phyloP scores from a whole-genome alignment of 1,140 invertebrate genomes.

The Neuroterus valhalla region DNA sequence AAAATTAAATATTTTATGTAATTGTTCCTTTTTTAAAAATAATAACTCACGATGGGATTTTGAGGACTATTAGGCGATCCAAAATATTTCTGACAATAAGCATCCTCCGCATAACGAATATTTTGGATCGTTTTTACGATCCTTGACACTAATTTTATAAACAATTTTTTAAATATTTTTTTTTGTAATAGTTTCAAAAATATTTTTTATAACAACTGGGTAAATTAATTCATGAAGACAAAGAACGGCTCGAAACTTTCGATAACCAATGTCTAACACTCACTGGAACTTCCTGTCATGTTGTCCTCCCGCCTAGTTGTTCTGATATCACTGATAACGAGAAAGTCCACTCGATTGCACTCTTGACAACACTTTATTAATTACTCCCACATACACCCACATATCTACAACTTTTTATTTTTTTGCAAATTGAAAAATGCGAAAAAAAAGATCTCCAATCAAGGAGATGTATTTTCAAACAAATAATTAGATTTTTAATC shows the following conservation, averaged over 20 bases:
- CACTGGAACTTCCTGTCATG: constrained; percentile 46
- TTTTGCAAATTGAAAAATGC: no score
- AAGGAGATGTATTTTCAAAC: no score
- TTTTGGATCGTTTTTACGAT: constrained; percentile 19
- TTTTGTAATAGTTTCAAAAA: not conserved
- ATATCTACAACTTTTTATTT: not conserved
- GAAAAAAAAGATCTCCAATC: no score
- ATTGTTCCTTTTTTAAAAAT: not conserved
- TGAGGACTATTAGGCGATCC: constrained; percentile 19
- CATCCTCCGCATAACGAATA: not conserved
- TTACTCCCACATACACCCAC: constrained; percentile 39
- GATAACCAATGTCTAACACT: constrained; percentile 49
- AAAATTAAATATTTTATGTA: not conserved
- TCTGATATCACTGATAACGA: constrained; percentile 57
- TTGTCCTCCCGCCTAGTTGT: constrained; percentile 48
- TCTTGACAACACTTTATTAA: constrained; percentile 56
- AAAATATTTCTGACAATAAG: constrained; percentile 1
- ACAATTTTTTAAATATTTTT: constrained; percentile 10
- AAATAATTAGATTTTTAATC: no score
- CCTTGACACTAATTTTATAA: not conserved
- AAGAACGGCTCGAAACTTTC: constrained; percentile 31
- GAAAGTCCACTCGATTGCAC: constrained; percentile 52
- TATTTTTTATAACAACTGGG: not conserved
- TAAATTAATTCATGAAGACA: constrained; percentile 32
- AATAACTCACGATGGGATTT: constrained; percentile 13